Conservation (phyloP, 2,888 invertebrate genomes). For the Cantharis nigra region DNA sequence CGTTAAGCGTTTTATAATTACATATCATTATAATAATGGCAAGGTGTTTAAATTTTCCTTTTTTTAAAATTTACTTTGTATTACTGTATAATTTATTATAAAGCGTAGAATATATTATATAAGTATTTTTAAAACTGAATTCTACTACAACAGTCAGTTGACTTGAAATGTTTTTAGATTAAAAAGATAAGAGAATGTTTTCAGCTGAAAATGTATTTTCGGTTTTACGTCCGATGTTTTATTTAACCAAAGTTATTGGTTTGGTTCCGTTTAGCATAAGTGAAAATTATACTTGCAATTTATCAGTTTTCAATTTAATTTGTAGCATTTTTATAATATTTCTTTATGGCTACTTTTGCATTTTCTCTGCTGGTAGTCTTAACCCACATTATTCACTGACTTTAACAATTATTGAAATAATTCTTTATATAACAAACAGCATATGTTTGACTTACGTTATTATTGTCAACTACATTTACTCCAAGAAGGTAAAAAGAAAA, state of each 20-base stretch:
- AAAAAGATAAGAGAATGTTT: conserved; percentile 65
- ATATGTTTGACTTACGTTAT: background rate
- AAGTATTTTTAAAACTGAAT: too few relatives aligned
- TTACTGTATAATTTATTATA: too few relatives aligned
- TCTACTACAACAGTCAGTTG: too few relatives aligned
- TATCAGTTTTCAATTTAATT: conserved; percentile 1
- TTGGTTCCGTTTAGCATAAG: conserved; percentile 2
- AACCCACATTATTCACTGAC: background rate
- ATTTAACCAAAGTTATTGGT: conserved; percentile 5
- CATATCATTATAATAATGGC: too few relatives aligned
- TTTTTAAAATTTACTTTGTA: too few relatives aligned
- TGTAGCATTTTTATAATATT: background rate
- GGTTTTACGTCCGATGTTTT: conserved; percentile 9
- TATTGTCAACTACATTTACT: background rate
- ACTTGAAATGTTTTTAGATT: too few relatives aligned
- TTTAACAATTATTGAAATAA: background rate
- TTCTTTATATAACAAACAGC: background rate
- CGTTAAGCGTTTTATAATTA: too few relatives aligned
- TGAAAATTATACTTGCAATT: background rate
- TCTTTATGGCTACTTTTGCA: background rate
- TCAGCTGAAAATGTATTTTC: conserved; percentile 70
- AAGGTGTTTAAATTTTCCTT: too few relatives aligned
- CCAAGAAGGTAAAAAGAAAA: background rate
- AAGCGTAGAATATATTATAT: too few relatives aligned
- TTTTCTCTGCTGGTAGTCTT: background rate